Conservation (phyloP, 2,888 invertebrate species). For the Pachydiplax longipennis region DNA sequence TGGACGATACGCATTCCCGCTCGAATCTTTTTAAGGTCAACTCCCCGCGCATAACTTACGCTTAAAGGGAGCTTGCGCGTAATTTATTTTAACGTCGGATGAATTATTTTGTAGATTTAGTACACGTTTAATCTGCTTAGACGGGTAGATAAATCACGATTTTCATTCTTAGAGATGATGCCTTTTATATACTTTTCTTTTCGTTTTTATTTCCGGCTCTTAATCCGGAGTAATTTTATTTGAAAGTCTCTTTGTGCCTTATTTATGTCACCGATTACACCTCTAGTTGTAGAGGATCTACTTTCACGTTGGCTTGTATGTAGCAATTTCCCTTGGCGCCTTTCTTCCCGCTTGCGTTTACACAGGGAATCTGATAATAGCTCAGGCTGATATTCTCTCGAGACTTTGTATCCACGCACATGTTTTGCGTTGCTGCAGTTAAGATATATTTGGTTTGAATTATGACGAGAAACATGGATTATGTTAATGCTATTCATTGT, state of each 20-base stretch:
- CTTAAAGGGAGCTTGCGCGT: neutral
- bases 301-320: neutral
- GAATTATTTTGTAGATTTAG: slow-evolving; percentile 11
- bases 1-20: neutral
- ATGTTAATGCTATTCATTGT: too few relatives aligned
- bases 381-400: too few relatives aligned
- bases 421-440: too few relatives aligned
- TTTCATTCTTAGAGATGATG: neutral
- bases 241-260: neutral
- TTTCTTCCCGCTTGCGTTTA: neutral
- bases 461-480: too few relatives aligned
- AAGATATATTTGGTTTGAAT: too few relatives aligned
- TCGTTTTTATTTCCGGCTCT: neutral
- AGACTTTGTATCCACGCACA: too few relatives aligned
- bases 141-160: slow-evolving; percentile 11
- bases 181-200: neutral
- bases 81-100: slow-evolving; percentile 16
- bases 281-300: neutral
- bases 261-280: neutral
- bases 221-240: neutral
- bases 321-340: neutral
- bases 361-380: neutral
- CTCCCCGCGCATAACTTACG: neutral
- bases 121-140: neutral
- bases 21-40: neutral